These are phyloP conservation scores for Notamacropus eugenii DNA, from an alignment of 2,797 vertebrate species.

Conservation along the genomic window DNA sequence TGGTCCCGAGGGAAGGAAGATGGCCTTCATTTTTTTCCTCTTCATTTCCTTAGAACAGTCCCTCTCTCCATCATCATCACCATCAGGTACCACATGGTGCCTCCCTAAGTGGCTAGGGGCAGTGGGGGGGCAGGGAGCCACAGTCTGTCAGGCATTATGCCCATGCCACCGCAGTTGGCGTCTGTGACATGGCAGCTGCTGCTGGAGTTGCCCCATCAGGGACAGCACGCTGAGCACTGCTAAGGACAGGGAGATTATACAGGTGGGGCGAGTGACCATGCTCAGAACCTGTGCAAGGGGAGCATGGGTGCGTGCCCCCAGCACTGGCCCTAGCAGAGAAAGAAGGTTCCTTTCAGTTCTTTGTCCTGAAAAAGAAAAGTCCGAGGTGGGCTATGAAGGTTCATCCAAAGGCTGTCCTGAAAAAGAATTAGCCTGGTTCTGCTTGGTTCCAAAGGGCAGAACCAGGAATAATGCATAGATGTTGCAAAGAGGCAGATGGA, in stretches of 20 bases:
- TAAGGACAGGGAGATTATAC: not conserved
- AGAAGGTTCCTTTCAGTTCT: not conserved
- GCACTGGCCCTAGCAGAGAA: not conserved
- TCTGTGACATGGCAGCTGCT: not conserved
- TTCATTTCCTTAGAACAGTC: not conserved
- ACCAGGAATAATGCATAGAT: not conserved
- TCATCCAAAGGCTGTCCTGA: not conserved
- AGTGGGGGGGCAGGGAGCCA: not conserved
- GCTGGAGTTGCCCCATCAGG: not conserved
- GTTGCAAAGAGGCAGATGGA: not conserved
- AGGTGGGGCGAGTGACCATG: accelerated
- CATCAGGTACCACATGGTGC: not conserved
- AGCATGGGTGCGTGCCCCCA: not conserved
- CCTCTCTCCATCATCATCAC: not conserved
- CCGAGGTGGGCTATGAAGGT: not conserved
- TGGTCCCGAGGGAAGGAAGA: not conserved
- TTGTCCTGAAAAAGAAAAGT: not conserved
- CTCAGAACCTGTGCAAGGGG: not conserved
- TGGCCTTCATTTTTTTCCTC: not conserved
- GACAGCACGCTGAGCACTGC: not conserved
- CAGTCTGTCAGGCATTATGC: not conserved
- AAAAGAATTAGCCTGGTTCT: not conserved
- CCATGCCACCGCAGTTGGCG: not conserved
- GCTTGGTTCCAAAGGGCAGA: not conserved
- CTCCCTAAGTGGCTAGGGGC: not conserved